phyloP scores from a whole-genome alignment of 2,113 vertebrate species.

The Rhinolophus sinicus region DNA sequence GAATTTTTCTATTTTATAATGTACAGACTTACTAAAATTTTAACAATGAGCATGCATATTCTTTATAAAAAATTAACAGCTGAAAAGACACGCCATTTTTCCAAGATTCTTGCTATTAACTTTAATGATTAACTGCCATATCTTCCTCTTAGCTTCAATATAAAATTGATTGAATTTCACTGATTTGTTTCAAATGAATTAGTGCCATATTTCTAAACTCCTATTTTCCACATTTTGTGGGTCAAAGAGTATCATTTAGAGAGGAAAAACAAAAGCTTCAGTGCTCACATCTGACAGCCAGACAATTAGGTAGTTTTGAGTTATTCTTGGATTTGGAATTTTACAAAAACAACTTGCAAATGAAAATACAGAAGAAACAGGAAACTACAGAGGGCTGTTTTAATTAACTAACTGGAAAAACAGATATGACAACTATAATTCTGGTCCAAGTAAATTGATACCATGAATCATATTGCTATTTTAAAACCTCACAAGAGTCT shows the following conservation, averaged over 20 bases:
- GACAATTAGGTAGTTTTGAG: conserved; percentile 62
- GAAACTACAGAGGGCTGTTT: conserved; percentile 63
- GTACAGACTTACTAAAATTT: conserved; percentile 16
- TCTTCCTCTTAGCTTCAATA: not conserved
- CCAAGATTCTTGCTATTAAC: conserved; percentile 49
- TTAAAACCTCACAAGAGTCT: conserved; percentile 47
- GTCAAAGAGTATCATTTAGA: conserved; percentile 27
- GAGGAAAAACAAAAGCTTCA: not conserved
- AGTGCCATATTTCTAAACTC: conserved; percentile 14
- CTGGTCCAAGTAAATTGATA: conserved; percentile 63
- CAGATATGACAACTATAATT: conserved; percentile 64
- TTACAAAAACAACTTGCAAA: conserved; percentile 70
- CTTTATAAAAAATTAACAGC: conserved; percentile 42
- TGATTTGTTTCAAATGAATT: conserved; percentile 15
- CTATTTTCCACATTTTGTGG: conserved; percentile 33
- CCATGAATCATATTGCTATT: conserved; percentile 64
- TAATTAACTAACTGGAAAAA: conserved; percentile 68
- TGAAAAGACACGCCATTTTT: not conserved
- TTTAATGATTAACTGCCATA: conserved; percentile 39
- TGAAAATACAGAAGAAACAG: conserved; percentile 72
- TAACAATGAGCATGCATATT: not conserved
- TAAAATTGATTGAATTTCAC: conserved; percentile 55
- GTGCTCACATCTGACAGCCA: conserved; percentile 19
- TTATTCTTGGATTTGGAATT: conserved; percentile 74
- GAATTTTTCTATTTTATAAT: conserved; percentile 35